Evolutionary conservation across 2,888 invertebrate genomes (phyloP), one percentile per base, ranked within the genome.

Genomic region (Xestia rhomboidea): DNA sequence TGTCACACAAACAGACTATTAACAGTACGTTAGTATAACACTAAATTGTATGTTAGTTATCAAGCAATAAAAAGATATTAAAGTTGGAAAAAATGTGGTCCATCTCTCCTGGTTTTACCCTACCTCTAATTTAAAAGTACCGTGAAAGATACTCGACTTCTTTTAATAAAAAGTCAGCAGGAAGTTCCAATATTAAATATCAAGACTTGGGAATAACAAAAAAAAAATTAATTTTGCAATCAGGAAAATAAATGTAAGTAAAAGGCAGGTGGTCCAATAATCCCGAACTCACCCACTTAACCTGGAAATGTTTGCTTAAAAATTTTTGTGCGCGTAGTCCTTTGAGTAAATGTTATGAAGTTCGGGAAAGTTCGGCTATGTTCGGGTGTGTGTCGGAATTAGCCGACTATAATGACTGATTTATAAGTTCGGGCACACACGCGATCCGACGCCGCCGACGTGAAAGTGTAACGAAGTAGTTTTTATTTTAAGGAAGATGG

Each of bases 401-500:
- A 68, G 21, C 64, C 64, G 69, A 30, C 34, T 86, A 51, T 71
- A 60, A 60, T 71, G 84, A 78, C 68, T 73, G 79, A 83, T 73
- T 46, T 77, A 68, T 60, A 68, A 72, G 86, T 63, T 21, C 10
- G 30, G 34, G 62, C 13, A 51, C 64, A 68, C 82, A 70, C 66
- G 77, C 78, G 68, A 86, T 34, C 30, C 27, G 63, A n/a, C n/a
- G n/a, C n/a, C n/a, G n/a, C n/a, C n/a, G n/a, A 38, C 70, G 66
- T 63, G 49, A 51, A 62, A 30, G 46, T 69, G 62, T 30, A 15
- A 72, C 60, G 24, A 38, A 69, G 66, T 64, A 72, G 57, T 62
- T 82, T 76, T 82, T 68, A 34, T 81, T 70, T 76, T n/a, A 71
- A 68, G 57, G 13, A 67, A 67, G 62, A 74, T 38, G 46, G 49